phyloP scores from a whole-genome alignment of 2,888 invertebrate species.

The Drosophila pseudotalamancana region DNA sequence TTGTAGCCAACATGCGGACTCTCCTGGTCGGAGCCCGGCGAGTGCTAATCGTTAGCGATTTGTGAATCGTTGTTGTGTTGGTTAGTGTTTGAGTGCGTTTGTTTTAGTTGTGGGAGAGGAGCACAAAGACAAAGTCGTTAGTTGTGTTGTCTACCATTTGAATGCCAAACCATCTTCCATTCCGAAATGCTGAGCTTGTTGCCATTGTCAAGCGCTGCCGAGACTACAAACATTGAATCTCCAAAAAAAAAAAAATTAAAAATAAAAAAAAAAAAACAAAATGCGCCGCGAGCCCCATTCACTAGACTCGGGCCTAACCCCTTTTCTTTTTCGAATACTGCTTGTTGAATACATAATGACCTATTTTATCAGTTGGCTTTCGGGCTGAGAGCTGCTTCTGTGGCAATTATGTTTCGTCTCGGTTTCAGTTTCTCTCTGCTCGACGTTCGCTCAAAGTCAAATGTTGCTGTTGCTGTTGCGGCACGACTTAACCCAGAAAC shows the following conservation, averaged over 20 bases:
- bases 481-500: constrained; percentile 71
- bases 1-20: constrained; percentile 85
- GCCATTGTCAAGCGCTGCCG: not conserved
- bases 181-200: constrained; percentile 25
- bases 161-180: constrained; percentile 5
- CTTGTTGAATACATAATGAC: constrained; percentile 51
- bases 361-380: constrained; percentile 53
- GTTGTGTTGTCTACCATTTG: constrained; percentile 5
- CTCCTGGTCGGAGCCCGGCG: constrained; percentile 85
- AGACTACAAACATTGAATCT: not conserved
- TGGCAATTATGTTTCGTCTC: constrained; percentile 48
- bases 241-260: not conserved
- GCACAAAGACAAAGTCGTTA: constrained; percentile 31
- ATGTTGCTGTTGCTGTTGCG: constrained; percentile 42
- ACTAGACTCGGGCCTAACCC: constrained; percentile 10
- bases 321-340: constrained; percentile 3
- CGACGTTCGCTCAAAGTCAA: constrained; percentile 61
- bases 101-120: constrained; percentile 15
- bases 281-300: not conserved
- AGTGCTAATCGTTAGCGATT: constrained; percentile 73
- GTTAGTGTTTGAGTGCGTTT: constrained; percentile 28
- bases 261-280: not conserved
- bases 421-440: constrained; percentile 27
- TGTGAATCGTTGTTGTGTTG: constrained; percentile 23
- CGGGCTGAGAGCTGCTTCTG: constrained; percentile 25